Conservation (phyloP, 2,888 invertebrate genomes). For the Marronus borbonicus region DNA sequence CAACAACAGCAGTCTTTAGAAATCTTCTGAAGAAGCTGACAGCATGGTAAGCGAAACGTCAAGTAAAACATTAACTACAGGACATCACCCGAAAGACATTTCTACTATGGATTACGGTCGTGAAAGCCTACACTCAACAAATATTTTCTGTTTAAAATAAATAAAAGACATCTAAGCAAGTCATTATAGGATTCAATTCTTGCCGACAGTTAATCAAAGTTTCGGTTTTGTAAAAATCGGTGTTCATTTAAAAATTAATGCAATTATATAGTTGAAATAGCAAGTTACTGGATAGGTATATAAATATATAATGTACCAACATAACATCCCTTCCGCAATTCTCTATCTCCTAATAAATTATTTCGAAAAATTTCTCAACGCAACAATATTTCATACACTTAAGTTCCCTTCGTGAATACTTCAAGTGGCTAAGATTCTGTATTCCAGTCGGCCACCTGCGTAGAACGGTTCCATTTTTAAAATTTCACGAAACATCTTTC, state of each 20-base stretch:
- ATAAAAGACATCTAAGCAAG: no score
- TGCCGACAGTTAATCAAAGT: no score
- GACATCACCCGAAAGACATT: no score
- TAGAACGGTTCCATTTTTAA: conserved; percentile 30
- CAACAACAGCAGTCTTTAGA: no score
- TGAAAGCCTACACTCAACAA: no score
- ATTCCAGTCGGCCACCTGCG: conserved; percentile 38
- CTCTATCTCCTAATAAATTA: conserved; percentile 32
- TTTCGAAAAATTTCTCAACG: conserved; percentile 26
- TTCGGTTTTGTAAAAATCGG: no score
- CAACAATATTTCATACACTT: conserved; percentile 41
- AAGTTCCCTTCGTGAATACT: conserved; percentile 34
- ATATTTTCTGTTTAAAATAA: no score
- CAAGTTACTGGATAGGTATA: neutral
- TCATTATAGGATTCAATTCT: no score
- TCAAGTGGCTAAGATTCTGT: conserved; percentile 43
- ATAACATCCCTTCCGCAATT: neutral
- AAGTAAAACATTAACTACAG: no score
- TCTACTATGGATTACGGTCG: no score
- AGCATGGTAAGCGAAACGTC: no score
- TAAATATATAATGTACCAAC: neutral
- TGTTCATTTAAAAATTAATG: neutral
- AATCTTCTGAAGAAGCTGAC: no score
- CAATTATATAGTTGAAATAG: neutral
- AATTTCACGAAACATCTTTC: conserved; percentile 31